phyloP scores from a whole-genome alignment of 2,888 invertebrate genomes.

The Cylindroiulus punctatus region DNA sequence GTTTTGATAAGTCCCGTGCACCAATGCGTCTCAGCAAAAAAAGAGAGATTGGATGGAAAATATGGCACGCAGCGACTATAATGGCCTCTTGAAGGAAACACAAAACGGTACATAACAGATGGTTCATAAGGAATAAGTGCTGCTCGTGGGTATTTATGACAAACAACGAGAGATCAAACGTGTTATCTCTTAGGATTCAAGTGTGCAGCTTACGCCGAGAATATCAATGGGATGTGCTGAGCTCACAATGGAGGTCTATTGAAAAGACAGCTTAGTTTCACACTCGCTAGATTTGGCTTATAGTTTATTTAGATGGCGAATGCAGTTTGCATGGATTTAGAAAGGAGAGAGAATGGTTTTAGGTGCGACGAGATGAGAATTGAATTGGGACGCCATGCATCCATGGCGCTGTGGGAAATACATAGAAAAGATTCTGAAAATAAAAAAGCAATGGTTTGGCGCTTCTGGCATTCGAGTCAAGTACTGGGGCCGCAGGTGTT shows the following conservation, averaged over 20 bases:
- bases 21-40: background rate
- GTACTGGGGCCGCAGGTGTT: conserved; percentile 50
- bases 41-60: conserved; percentile 21
- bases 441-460: conserved; percentile 40
- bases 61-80: background rate
- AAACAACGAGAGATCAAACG: conserved; percentile 25
- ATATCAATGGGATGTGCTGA: background rate
- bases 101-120: background rate
- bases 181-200: background rate
- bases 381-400: background rate
- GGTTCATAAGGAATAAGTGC: conserved; percentile 16
- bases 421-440: conserved; percentile 21
- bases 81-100: background rate
- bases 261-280: conserved; percentile 34
- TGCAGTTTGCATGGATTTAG: conserved; percentile 37
- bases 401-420: background rate
- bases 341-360: conserved; percentile 9
- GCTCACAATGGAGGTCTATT: conserved; percentile 31
- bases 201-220: background rate
- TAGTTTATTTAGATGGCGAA: background rate
- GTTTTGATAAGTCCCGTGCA: conserved; percentile 15
- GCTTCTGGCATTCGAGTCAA: conserved; percentile 49
- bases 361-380: conserved; percentile 28
- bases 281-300: conserved; percentile 13
- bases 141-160: background rate